Evolutionary conservation across 2,113 vertebrate genomes (phyloP).

Genomic region (Crotalus helleri): DNA sequence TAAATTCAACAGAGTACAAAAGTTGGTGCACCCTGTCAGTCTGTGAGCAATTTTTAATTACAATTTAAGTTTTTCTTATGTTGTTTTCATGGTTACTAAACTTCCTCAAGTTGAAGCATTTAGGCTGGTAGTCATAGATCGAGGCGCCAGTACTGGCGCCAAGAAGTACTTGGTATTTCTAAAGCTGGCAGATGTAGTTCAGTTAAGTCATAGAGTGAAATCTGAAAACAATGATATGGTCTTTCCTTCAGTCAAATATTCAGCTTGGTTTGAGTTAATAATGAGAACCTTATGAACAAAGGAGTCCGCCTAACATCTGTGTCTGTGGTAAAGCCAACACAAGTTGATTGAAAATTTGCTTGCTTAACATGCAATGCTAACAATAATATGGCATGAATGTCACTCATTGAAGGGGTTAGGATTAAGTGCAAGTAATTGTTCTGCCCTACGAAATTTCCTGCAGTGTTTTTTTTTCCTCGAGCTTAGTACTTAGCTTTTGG

Average conservation of each 20-base stretch:
- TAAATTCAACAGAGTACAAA: conserved; percentile 61
- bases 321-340: conserved; percentile 73
- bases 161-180: conserved; percentile 73
- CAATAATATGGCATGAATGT: conserved; percentile 70
- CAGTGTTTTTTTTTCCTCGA: conserved; percentile 33
- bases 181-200: conserved; percentile 78
- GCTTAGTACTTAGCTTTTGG: conserved; percentile 1
- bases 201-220: conserved; percentile 77
- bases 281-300: conserved; percentile 86
- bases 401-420: conserved; percentile 68
- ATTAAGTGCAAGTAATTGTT: conserved; percentile 57
- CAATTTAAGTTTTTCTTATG: conserved; percentile 66
- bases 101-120: conserved; percentile 69
- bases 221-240: conserved; percentile 83
- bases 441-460: conserved; percentile 28
- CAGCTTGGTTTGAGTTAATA: conserved; percentile 77
- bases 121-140: conserved; percentile 69
- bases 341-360: conserved; percentile 78
- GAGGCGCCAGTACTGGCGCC: conserved; percentile 74
- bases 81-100: conserved; percentile 71
- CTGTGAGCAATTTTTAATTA: conserved; percentile 69
- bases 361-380: conserved; percentile 73
- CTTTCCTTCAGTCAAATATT: conserved; percentile 78
- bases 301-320: conserved; percentile 77
- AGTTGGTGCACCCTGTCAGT: conserved; percentile 50